Conservation (phyloP, 2,888 invertebrate species). For the Helobdella robusta region DNA sequence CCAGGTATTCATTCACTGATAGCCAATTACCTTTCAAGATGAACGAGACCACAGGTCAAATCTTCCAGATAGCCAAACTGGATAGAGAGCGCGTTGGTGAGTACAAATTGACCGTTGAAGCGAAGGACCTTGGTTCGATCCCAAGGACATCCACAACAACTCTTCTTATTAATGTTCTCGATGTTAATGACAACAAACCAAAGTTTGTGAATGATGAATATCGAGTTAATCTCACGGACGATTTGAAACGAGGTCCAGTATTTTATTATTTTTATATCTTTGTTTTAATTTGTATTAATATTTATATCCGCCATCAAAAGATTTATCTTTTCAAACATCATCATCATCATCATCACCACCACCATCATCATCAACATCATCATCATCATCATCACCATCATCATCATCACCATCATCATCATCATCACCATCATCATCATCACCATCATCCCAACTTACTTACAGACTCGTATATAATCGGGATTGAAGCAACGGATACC, state of each 20-base stretch:
- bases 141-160: conserved; percentile 72
- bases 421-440: conserved; percentile 10
- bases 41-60: conserved; percentile 67
- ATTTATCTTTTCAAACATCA: too few relatives aligned
- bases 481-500: conserved; percentile 54
- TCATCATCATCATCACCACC: conserved; percentile 16
- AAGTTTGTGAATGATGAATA: conserved; percentile 59
- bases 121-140: conserved; percentile 42
- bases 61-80: conserved; percentile 59
- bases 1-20: background rate
- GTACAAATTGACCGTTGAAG: conserved; percentile 46
- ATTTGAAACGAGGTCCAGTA: too few relatives aligned
- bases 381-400: conserved; percentile 12
- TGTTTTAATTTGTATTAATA: background rate
- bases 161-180: conserved; percentile 74
- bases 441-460: too few relatives aligned
- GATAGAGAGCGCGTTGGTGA: conserved; percentile 64
- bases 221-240: conserved; percentile 71
- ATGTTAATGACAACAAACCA: conserved; percentile 86
- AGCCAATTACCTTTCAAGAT: conserved; percentile 50
- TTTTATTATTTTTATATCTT: too few relatives aligned
- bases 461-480: too few relatives aligned
- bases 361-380: conserved; percentile 11
- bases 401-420: conserved; percentile 21
- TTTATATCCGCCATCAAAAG: background rate